phyloP scores from a whole-genome alignment of 2,797 vertebrate species.

The Dicrostonyx torquatus region DNA sequence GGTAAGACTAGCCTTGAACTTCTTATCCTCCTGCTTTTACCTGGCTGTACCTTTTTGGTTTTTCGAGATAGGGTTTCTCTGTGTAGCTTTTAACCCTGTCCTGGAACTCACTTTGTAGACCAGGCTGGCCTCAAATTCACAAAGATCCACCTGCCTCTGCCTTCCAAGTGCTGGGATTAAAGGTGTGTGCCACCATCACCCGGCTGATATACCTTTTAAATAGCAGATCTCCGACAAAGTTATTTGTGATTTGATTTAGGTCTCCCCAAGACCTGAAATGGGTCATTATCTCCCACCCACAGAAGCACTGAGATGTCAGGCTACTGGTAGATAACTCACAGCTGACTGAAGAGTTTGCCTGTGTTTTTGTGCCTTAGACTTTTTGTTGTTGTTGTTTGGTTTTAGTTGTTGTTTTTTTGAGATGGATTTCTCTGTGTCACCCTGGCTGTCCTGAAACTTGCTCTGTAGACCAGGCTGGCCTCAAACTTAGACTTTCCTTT shows the following conservation, averaged over 20 bases:
- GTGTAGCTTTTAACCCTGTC: too few relatives aligned
- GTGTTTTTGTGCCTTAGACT: background rate
- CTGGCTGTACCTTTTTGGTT: too few relatives aligned
- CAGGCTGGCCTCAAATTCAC: too few relatives aligned
- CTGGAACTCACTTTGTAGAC: too few relatives aligned
- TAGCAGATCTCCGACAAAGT: background rate
- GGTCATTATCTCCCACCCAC: background rate
- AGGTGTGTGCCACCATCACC: too few relatives aligned
- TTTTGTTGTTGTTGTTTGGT: background rate
- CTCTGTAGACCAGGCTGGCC: background rate
- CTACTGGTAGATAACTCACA: background rate
- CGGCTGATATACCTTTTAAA: background rate
- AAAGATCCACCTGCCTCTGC: too few relatives aligned
- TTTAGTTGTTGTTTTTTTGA: background rate
- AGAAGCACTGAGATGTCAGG: background rate
- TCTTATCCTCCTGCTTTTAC: background rate
- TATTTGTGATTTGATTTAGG: background rate
- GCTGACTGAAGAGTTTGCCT: background rate
- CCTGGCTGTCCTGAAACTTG: background rate
- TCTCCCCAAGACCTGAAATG: background rate
- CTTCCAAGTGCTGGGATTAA: too few relatives aligned
- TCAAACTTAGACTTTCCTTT: background rate
- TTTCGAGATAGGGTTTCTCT: too few relatives aligned
- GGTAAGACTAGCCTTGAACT: background rate
- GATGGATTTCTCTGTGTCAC: background rate